Evolutionary conservation across 2,113 vertebrate genomes (phyloP).

Genomic region (Prietella phreatophila): DNA sequence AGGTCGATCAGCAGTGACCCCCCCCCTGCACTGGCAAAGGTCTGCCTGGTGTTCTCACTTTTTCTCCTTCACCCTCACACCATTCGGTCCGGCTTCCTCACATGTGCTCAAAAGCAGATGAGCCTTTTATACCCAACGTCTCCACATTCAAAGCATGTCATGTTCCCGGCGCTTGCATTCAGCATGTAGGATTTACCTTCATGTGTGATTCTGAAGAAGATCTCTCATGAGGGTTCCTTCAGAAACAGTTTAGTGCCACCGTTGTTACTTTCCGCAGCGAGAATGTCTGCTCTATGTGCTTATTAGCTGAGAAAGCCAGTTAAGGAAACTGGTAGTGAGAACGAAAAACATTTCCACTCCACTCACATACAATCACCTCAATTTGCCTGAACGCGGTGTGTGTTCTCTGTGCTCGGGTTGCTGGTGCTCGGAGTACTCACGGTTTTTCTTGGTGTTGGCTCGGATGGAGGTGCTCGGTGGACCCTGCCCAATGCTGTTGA

Average conservation of each 20-base stretch:
- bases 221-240: background rate
- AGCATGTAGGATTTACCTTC: background rate
- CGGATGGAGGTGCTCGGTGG: slow-evolving; percentile 78
- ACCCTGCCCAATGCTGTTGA: slow-evolving; percentile 90
- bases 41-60: background rate
- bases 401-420: slow-evolving; percentile 31
- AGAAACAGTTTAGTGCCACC: background rate
- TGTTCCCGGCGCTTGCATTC: background rate
- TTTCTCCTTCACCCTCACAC: background rate
- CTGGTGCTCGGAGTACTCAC: slow-evolving; percentile 69
- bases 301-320: background rate
- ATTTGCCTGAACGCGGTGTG: background rate
- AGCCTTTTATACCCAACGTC: background rate
- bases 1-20: background rate
- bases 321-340: background rate
- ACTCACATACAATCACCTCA: background rate
- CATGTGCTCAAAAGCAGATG: background rate
- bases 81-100: background rate
- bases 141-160: background rate
- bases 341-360: background rate
- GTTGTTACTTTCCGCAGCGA: background rate
- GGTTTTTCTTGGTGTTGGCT: slow-evolving; percentile 84
- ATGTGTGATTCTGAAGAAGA: background rate
- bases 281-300: background rate
- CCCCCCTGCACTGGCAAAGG: background rate